Conservation (phyloP, 2,888 invertebrate genomes). For the Belgica antarctica region DNA sequence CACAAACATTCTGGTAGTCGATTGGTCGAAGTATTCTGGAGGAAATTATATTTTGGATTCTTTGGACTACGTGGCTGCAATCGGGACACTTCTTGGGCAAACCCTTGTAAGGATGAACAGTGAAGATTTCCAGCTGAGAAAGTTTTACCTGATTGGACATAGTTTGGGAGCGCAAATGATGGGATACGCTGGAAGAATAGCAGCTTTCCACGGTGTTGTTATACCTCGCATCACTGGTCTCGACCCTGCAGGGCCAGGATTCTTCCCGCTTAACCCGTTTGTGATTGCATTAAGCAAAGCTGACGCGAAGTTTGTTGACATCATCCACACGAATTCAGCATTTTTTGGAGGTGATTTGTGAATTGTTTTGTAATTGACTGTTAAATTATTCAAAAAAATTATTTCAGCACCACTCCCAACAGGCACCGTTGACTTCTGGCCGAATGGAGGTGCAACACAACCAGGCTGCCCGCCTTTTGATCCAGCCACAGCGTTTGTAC, state of each 20-base stretch:
- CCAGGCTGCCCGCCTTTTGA: constrained; percentile 58
- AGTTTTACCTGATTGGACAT: constrained; percentile 57
- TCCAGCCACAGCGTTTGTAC: neutral
- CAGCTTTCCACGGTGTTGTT: neutral
- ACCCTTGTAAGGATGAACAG: constrained; percentile 49
- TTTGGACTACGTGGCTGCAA: constrained; percentile 56
- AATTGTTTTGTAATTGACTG: constrained; percentile 65
- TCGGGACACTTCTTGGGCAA: neutral
- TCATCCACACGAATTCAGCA: no score
- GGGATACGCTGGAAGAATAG: constrained; percentile 55
- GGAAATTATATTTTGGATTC: constrained; percentile 61
- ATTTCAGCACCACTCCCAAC: constrained; percentile 58
- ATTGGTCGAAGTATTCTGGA: constrained; percentile 59
- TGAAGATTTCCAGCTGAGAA: constrained; percentile 53
- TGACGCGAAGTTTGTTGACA: no score
- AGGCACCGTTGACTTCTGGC: constrained; percentile 63
- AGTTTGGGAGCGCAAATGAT: constrained; percentile 58
- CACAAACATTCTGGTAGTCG: constrained; percentile 56
- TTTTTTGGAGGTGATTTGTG: constrained; percentile 49
- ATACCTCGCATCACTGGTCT: constrained; percentile 59
- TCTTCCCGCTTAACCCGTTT: neutral
- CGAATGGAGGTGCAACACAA: constrained; percentile 61
- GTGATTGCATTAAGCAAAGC: neutral
- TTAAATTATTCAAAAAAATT: no score
- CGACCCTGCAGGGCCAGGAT: constrained; percentile 57